Conservation (phyloP, 2,797 vertebrate species). For the Stomatorhinus walkeri region DNA sequence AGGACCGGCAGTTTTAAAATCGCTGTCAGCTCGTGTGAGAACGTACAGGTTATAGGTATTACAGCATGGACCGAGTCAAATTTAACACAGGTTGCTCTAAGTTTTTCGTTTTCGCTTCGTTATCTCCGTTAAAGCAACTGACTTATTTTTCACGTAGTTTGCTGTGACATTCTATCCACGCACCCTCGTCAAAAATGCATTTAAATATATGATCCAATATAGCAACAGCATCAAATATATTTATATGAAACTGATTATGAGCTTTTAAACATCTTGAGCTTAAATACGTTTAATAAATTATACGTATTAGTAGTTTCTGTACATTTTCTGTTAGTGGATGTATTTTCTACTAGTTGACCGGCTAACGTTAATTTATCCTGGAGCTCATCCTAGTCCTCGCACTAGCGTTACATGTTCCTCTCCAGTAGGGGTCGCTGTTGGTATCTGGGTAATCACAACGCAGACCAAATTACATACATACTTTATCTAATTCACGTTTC, state of each 20-base stretch:
- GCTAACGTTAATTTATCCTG: not conserved
- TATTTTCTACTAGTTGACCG: not conserved
- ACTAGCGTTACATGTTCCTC: not conserved
- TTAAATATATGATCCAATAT: not conserved
- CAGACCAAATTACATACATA: not conserved
- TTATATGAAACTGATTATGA: not conserved
- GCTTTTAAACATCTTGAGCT: not conserved
- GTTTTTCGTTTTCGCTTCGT: not conserved
- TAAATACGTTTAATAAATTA: not conserved
- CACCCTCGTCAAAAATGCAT: not conserved
- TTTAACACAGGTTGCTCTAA: not conserved
- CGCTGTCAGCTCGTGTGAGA: not conserved
- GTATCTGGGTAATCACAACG: not conserved
- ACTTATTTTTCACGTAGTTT: not conserved
- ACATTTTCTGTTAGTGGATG: not conserved
- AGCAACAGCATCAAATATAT: not conserved
- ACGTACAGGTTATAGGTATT: not conserved
- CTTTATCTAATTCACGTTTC: not conserved
- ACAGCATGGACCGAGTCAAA: not conserved
- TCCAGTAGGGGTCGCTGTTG: conserved; percentile 9
- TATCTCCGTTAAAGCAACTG: not conserved
- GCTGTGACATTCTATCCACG: not conserved
- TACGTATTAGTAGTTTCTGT: not conserved
- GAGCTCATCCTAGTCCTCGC: not conserved
- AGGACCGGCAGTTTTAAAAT: not conserved